Evolutionary conservation across 2,113 vertebrate species (phyloP), one percentile per base, ranked within the genome.

Genomic region (Sminthopsis crassicaudata): DNA sequence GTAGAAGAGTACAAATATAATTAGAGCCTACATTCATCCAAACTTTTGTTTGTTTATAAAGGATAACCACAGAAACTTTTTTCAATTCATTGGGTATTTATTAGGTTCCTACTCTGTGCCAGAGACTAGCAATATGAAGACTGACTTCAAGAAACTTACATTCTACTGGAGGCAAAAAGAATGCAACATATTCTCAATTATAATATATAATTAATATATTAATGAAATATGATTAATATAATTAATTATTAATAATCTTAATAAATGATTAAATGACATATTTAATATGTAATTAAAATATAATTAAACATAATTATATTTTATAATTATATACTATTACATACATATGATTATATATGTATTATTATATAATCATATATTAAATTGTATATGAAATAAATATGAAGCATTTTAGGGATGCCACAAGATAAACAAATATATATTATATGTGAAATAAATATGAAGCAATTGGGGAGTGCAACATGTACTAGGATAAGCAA

Each of bases 331-430:
- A 9, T 51, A 51, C 50, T 11, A 10, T 51, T 53, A 53, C 23
- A 53, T 53, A 53, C 53, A 19, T 19, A 53, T 16, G 53, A 53
- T 19, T 19, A 51, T 51, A 51, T 51, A 10, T 11, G 0, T 51
- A 51, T 51, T 10, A 51, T 51, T 11, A 11, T 11, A 51, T 51
- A 51, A 51, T 11, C 50, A 51, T 51, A 51, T 51, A 10, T 51
- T 30, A 90, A 95, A 26, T 10, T 36, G 46, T 84, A 48, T 60
- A 94, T 91, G 90, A 92, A 57, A 76, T 67, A 95, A 54, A 30
- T 91, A 25, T 48, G 53, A 76, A 92, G 91, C 91, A 89, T 93
- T 91, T 93, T 96, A 84, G 12, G 52, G 52, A 50, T 90, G 54
- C 50, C n/a, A 90, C 57, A 55, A 55, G 1, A 55, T 8, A 55